Conservation (phyloP, 2,888 invertebrate genomes). For the Rotaria magnacalcarata region DNA sequence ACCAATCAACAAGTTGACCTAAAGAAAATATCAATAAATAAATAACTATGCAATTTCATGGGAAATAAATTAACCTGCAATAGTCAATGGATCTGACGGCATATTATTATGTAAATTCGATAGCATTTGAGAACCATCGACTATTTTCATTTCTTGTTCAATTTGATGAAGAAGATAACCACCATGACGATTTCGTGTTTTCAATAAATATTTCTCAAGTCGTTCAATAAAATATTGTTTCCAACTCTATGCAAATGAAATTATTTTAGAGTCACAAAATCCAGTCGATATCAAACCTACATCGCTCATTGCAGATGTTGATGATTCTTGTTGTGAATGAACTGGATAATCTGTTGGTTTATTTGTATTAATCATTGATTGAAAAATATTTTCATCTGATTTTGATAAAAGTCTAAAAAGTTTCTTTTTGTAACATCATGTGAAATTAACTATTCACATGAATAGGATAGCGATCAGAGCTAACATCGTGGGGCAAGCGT, state of each 20-base stretch:
- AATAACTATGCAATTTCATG: too few relatives aligned
- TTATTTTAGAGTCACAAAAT: too few relatives aligned
- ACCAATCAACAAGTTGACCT: not conserved
- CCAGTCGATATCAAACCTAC: not conserved
- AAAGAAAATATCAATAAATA: too few relatives aligned
- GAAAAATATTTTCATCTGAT: not conserved
- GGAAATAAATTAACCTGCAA: not conserved
- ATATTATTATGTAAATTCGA: not conserved
- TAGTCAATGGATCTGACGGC: not conserved
- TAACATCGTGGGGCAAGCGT: too few relatives aligned
- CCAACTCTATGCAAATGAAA: not conserved
- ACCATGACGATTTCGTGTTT: conserved; percentile 9
- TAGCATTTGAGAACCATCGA: not conserved
- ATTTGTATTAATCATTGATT: not conserved
- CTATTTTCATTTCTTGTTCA: not conserved
- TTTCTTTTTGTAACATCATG: too few relatives aligned
- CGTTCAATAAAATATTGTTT: not conserved
- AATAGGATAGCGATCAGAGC: too few relatives aligned
- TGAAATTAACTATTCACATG: too few relatives aligned
- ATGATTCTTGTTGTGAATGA: not conserved
- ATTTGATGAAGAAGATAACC: conserved; percentile 18
- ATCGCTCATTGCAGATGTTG: not conserved
- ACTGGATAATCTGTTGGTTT: not conserved
- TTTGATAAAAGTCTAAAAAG: not conserved
- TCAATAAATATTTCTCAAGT: not conserved